phyloP scores from a whole-genome alignment of 1,140 invertebrate genomes.

The Neoseiulus cucumeris region DNA sequence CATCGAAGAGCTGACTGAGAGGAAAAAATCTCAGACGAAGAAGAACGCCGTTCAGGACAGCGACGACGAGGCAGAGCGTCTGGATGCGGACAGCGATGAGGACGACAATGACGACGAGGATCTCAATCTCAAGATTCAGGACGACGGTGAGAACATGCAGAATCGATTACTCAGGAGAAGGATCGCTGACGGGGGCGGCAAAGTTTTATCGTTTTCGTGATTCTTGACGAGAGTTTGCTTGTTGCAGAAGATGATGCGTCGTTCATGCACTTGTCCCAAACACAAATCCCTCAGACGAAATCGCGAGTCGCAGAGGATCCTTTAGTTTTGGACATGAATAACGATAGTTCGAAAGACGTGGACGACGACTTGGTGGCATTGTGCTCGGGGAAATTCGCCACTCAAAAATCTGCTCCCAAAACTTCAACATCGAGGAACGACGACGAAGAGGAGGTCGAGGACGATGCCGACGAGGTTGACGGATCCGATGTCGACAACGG shows the following conservation, averaged over 20 bases:
- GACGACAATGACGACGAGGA: background rate
- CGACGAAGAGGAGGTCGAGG: background rate
- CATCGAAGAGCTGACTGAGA: background rate
- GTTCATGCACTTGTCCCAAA: background rate
- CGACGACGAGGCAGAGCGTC: background rate
- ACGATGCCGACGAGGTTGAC: background rate
- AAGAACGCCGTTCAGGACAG: background rate
- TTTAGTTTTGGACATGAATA: no score
- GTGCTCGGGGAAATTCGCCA: background rate
- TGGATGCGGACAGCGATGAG: background rate
- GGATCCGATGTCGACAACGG: background rate
- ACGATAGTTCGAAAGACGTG: background rate
- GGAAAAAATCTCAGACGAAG: background rate
- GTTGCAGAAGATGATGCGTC: background rate
- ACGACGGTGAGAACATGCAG: background rate
- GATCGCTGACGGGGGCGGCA: background rate
- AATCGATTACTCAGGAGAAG: background rate
- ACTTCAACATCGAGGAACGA: background rate
- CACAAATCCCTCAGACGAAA: background rate
- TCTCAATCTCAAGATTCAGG: background rate
- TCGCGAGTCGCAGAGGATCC: background rate
- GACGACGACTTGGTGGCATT: background rate
- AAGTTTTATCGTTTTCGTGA: background rate
- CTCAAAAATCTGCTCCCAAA: background rate
- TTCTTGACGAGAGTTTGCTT: background rate